These are phyloP conservation scores for Sitodiplosis mosellana DNA, from an alignment of 1,140 invertebrate genomes.

Conservation along the genomic window DNA sequence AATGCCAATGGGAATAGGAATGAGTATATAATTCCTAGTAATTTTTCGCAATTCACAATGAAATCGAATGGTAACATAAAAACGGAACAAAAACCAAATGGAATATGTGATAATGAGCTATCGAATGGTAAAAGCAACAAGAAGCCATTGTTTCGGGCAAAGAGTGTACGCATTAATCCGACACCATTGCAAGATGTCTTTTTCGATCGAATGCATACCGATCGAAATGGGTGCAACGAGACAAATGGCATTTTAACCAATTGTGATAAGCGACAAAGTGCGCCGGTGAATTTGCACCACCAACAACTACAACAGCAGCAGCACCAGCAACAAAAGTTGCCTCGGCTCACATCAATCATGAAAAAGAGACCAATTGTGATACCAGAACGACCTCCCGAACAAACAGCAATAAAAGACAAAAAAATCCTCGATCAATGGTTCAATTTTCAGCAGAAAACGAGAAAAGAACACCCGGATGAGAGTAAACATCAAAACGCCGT, in stretches of 20 bases:
- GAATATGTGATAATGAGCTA: background rate
- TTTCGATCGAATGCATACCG: background rate
- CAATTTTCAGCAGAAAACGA: background rate
- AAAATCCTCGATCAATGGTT: background rate
- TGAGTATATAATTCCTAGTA: too few species aligned
- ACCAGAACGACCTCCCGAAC: background rate
- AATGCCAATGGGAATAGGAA: too few species aligned
- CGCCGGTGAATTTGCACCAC: background rate
- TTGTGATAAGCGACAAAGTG: too few species aligned
- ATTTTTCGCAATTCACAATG: too few species aligned
- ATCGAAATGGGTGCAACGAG: background rate
- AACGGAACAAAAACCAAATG: background rate
- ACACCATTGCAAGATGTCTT: background rate
- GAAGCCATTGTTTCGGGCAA: background rate
- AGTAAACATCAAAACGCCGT: too few species aligned
- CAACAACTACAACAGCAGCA: background rate
- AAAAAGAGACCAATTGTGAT: background rate
- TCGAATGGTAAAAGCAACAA: conserved; percentile 1
- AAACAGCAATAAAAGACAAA: background rate
- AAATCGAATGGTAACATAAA: too few species aligned
- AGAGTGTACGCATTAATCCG: conserved; percentile 4
- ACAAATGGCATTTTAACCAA: background rate
- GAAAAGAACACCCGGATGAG: background rate
- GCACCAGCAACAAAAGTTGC: background rate
- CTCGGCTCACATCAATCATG: background rate